Evolutionary conservation across 64 coral and sea anemone genomes (phyloP).

Genomic region (Pocillopora verrucosa): DNA sequence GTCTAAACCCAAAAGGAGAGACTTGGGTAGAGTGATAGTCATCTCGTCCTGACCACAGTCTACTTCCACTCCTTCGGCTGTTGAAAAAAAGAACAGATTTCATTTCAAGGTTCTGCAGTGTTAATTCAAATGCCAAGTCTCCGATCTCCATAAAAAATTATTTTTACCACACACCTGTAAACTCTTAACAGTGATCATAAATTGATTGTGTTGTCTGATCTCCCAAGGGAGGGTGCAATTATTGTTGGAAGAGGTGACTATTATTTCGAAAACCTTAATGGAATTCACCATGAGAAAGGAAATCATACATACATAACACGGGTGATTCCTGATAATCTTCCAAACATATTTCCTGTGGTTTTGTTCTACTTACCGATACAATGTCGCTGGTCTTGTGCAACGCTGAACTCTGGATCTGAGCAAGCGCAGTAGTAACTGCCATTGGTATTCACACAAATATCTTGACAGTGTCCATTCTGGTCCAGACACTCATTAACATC

Average conservation of each 20-base stretch:
- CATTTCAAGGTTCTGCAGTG: background rate
- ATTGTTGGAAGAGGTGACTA: too few species aligned
- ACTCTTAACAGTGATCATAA: too few species aligned
- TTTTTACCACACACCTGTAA: too few species aligned
- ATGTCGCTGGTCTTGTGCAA: conserved; percentile 3
- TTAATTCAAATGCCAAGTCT: background rate
- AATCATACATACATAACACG: background rate
- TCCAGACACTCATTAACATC: conserved; percentile 73
- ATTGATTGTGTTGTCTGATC: too few species aligned
- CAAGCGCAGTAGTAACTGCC: conserved; percentile 85
- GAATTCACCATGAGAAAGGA: background rate
- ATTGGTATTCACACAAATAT: conserved; percentile 76
- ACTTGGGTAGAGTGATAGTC: conserved; percentile 31
- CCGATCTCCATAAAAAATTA: too few species aligned
- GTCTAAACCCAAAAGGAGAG: conserved; percentile 25
- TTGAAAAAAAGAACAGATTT: background rate
- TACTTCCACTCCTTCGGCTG: conserved; percentile 38
- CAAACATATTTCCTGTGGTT: background rate
- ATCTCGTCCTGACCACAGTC: conserved; percentile 49
- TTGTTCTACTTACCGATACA: conserved; percentile 5
- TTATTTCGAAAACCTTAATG: too few species aligned
- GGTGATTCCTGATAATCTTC: background rate
- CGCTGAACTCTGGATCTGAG: conserved; percentile 19
- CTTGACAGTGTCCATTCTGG: conserved; percentile 58
- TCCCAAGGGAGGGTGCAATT: too few species aligned